Evolutionary conservation across 2,888 invertebrate genomes (phyloP).

Genomic region (Galerucella calmariensis): DNA sequence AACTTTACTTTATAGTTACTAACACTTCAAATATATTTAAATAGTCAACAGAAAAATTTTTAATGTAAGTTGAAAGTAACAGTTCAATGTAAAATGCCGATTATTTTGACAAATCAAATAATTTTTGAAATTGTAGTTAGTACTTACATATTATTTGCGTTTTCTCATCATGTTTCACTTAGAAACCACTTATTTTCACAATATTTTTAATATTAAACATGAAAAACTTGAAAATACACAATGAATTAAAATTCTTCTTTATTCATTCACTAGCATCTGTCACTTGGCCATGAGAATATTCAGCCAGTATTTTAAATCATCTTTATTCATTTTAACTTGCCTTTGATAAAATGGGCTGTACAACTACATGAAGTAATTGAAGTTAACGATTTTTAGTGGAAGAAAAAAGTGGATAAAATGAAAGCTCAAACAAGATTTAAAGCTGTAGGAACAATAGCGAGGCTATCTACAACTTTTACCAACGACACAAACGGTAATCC

Average conservation of each 20-base stretch:
- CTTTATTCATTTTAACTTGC: neutral
- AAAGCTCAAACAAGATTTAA: constrained; percentile 75
- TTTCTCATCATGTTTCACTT: neutral
- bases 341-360: neutral
- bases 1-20: neutral
- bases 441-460: constrained; percentile 74
- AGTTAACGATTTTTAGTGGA: constrained; percentile 69
- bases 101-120: constrained; percentile 7
- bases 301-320: neutral
- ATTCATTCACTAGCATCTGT: neutral
- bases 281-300: neutral
- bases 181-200: neutral
- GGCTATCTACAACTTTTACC: constrained; percentile 63
- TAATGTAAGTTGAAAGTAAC: constrained; percentile 10
- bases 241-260: constrained; percentile 22
- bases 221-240: constrained; percentile 21
- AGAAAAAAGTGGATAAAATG: constrained; percentile 74
- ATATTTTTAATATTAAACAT: constrained; percentile 10
- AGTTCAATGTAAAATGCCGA: constrained; percentile 24
- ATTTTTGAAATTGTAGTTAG: neutral
- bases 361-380: neutral
- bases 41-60: constrained; percentile 13
- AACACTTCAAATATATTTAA: neutral
- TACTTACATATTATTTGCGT: constrained; percentile 10
- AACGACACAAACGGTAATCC: constrained; percentile 46